phyloP scores from a whole-genome alignment of 2,797 vertebrate genomes.

The Gadopsis marmoratus region DNA sequence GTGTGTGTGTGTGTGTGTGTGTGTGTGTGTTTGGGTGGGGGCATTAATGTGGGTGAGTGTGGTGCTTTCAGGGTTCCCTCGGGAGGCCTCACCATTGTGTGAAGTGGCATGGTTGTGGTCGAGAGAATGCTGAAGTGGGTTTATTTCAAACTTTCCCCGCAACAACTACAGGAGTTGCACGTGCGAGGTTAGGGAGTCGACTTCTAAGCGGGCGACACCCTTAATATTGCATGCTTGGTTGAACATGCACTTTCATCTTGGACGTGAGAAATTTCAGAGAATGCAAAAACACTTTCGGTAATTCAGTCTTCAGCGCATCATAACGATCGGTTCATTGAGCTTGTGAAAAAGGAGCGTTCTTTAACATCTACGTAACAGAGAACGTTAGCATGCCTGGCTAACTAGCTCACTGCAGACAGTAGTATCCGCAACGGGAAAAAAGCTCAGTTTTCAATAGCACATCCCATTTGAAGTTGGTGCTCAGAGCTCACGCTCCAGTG shows the following conservation, averaged over 20 bases:
- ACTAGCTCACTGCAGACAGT: too few species aligned
- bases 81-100: conserved; percentile 10
- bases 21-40: conserved; percentile 10
- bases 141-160: conserved; percentile 59
- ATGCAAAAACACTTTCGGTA: conserved; percentile 38
- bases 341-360: too few species aligned
- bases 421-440: too few species aligned
- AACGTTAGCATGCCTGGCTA: too few species aligned
- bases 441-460: too few species aligned
- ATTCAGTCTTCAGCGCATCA: neutral
- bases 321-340: neutral
- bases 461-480: too few species aligned
- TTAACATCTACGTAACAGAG: too few species aligned
- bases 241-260: conserved; percentile 38
- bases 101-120: conserved; percentile 51
- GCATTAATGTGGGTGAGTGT: conserved; percentile 19
- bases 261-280: conserved; percentile 46
- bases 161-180: conserved; percentile 12
- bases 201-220: conserved; percentile 29
- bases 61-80: conserved; percentile 46
- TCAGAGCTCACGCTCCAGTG: neutral
- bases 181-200: neutral
- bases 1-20: conserved; percentile 24
- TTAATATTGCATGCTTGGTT: conserved; percentile 56
- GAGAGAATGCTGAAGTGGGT: conserved; percentile 49